These are phyloP conservation scores for Caenorhabditis briggsae DNA, from an alignment of 1,140 invertebrate species.

Conservation along the genomic window DNA sequence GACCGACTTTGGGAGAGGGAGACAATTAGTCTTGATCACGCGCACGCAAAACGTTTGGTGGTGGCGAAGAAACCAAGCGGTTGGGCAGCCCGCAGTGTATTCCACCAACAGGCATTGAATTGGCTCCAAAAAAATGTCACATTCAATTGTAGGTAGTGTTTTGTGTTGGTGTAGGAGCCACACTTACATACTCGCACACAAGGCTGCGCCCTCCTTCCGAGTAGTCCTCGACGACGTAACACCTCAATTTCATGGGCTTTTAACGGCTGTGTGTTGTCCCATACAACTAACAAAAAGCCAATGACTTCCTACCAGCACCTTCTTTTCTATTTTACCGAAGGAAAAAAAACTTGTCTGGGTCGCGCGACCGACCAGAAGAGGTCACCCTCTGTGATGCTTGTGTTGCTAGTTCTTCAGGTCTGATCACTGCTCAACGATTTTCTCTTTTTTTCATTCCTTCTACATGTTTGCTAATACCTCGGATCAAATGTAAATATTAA, in stretches of 20 bases:
- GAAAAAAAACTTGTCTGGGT: constrained; percentile 22
- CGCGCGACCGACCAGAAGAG: constrained; percentile 11
- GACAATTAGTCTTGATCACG: constrained; percentile 49
- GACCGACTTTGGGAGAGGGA: constrained; percentile 32
- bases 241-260: constrained; percentile 56
- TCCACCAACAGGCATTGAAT: constrained; percentile 47
- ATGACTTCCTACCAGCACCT: constrained; percentile 16
- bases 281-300: constrained; percentile 50
- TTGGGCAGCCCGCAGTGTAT: constrained; percentile 21
- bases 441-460: neutral
- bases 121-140: constrained; percentile 55
- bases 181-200: constrained; percentile 17
- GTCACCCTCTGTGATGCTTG: constrained; percentile 16
- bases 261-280: constrained; percentile 48
- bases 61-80: constrained; percentile 26
- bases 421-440: constrained; percentile 43
- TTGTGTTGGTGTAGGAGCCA: constrained; percentile 5
- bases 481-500: constrained; percentile 53
- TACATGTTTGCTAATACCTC: constrained; percentile 37
- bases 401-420: neutral
- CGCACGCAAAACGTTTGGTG: constrained; percentile 48
- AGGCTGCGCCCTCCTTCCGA: neutral
- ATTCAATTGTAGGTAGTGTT: constrained; percentile 55
- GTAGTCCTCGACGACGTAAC: constrained; percentile 54
- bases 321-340: no score